Conservation (phyloP, 2,113 vertebrate species). For the Phaetusa simplex region DNA sequence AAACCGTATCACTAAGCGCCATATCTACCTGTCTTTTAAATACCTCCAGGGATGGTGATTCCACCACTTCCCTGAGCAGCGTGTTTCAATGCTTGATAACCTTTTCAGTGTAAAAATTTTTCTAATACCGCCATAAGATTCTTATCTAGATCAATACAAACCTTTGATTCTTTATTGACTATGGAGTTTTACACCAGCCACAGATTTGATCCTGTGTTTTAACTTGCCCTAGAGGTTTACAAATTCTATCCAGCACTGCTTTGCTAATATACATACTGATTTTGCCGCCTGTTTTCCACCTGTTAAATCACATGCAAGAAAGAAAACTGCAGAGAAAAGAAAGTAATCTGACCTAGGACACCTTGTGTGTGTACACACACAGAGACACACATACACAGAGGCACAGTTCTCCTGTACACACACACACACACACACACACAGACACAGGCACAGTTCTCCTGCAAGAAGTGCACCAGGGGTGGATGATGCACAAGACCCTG, state of each 20-base stretch:
- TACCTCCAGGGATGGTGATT: too few relatives aligned
- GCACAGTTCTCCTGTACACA: not conserved
- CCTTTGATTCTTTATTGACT: not conserved
- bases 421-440: too few relatives aligned
- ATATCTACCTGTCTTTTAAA: too few relatives aligned
- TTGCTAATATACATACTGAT: not conserved
- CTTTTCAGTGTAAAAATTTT: too few relatives aligned
- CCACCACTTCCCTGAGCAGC: too few relatives aligned
- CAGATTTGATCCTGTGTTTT: not conserved
- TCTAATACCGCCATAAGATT: rapidly evolving
- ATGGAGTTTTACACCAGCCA: not conserved
- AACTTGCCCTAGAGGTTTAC: not conserved
- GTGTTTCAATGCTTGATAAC: too few relatives aligned
- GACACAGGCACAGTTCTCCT: not conserved
- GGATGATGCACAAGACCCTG: not conserved
- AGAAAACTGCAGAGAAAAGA: not conserved
- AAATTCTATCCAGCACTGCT: not conserved
- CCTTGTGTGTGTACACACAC: rapidly evolving
- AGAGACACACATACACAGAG: too few relatives aligned
- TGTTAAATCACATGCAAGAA: not conserved
- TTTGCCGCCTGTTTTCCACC: not conserved
- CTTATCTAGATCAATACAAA: not conserved
- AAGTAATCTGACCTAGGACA: not conserved
- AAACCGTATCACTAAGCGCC: too few relatives aligned
- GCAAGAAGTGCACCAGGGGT: not conserved